phyloP scores from a whole-genome alignment of 2,888 invertebrate species.

The Pseudanteris insignis region DNA sequence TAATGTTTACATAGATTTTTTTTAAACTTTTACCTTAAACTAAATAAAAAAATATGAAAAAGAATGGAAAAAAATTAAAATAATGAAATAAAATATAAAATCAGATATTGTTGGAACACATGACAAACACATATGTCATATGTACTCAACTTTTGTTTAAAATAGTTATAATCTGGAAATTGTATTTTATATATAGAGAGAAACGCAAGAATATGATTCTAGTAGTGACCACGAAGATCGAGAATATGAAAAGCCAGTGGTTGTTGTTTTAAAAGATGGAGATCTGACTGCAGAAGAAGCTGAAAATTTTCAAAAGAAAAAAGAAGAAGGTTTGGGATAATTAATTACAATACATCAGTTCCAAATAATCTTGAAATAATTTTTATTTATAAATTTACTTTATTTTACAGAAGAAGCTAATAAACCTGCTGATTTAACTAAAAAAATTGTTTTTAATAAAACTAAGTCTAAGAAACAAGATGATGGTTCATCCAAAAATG shows the following conservation, averaged over 20 bases:
- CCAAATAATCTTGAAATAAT: too few species aligned
- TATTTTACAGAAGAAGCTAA: constrained; percentile 69
- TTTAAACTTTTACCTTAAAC: too few species aligned
- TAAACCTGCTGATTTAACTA: constrained; percentile 71
- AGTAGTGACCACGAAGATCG: constrained; percentile 61
- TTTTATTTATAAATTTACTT: constrained; percentile 14
- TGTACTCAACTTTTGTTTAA: too few species aligned
- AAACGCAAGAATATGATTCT: constrained; percentile 49
- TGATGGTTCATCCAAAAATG: constrained; percentile 8
- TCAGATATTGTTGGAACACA: too few species aligned
- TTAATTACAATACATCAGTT: too few species aligned
- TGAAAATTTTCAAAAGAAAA: constrained; percentile 55
- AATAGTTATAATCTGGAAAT: background rate
- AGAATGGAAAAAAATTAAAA: background rate
- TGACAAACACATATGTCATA: too few species aligned
- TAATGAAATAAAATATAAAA: too few species aligned
- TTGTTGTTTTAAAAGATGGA: constrained; percentile 70
- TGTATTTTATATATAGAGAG: constrained; percentile 50
- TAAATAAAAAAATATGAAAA: too few species aligned
- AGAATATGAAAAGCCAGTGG: constrained; percentile 70
- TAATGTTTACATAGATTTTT: constrained; percentile 3
- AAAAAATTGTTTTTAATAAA: constrained; percentile 70
- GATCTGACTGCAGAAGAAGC: constrained; percentile 72
- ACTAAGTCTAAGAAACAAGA: constrained; percentile 43
- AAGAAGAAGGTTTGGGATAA: constrained; percentile 53